A percentile compares a stretch with the other conserved stretches of the same genome.
These are phyloP conservation scores for Xerus rutilus DNA, from an alignment of 2,797 vertebrate species.

Conservation along the genomic window DNA sequence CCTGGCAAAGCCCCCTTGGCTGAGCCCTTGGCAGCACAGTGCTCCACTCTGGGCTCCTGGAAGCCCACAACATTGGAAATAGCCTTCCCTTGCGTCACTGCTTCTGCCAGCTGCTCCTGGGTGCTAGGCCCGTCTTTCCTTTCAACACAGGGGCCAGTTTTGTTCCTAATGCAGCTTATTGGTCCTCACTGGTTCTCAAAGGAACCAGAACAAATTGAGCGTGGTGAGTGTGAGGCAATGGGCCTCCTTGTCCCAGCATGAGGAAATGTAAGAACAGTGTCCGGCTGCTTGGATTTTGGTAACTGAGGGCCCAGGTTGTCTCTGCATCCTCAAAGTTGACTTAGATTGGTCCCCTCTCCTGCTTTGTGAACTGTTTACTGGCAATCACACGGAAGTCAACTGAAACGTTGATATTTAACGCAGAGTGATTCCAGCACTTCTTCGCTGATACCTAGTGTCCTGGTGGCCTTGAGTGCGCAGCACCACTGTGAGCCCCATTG, in stretches of 20 bases:
- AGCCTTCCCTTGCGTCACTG: not conserved
- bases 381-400: constrained; percentile 60
- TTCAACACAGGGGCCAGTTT: not conserved
- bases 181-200: not conserved
- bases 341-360: not conserved
- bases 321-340: not conserved
- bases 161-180: not conserved
- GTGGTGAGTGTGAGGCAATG: not conserved
- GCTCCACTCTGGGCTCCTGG: not conserved
- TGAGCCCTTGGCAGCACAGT: rapidly evolving
- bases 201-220: not conserved
- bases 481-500: not conserved
- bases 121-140: not conserved
- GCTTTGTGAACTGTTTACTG: not conserved
- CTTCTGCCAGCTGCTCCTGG: too few species aligned
- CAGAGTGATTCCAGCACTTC: constrained; percentile 65
- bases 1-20: not conserved
- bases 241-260: not conserved
- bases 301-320: not conserved
- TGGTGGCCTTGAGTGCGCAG: not conserved
- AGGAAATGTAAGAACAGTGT: not conserved
- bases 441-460: constrained; percentile 35
- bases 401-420: constrained; percentile 44
- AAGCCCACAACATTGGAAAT: not conserved
- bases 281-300: not conserved